Evolutionary conservation across 2,113 vertebrate species (phyloP).

Genomic region (Archilochus colubris): DNA sequence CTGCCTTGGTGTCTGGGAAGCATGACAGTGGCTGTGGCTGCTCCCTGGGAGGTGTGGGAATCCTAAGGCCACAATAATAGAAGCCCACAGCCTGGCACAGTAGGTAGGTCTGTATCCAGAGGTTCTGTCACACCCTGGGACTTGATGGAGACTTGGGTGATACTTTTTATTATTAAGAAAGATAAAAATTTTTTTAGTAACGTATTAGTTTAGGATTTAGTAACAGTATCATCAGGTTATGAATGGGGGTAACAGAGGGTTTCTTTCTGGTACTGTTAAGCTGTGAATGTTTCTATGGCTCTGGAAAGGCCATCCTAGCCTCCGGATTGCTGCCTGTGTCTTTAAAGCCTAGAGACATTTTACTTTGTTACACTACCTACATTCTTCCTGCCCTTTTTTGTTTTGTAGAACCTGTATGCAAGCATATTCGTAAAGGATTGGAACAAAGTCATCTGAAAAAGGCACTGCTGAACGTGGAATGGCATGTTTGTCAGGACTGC

Average conservation of each 20-base stretch:
- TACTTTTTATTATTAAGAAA: no score
- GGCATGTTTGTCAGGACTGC: conserved; percentile 89
- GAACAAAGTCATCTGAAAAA: conserved; percentile 88
- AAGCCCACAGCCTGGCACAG: background rate
- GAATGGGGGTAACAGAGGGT: background rate
- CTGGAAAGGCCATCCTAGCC: background rate
- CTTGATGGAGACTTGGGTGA: background rate
- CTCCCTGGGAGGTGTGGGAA: background rate
- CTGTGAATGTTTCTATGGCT: background rate
- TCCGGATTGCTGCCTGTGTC: background rate
- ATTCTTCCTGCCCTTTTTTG: background rate
- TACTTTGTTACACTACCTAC: background rate
- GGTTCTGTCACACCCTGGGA: background rate
- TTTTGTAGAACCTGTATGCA: conserved; percentile 82
- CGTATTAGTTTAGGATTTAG: background rate
- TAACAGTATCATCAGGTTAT: background rate
- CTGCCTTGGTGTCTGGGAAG: background rate
- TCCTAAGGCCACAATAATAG: background rate
- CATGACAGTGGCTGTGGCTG: background rate
- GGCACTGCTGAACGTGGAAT: conserved; percentile 76
- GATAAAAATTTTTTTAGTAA: no score
- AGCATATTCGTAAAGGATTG: conserved; percentile 88
- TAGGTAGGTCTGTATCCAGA: background rate
- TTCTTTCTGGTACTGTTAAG: background rate
- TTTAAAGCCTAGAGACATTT: background rate